phyloP scores from a whole-genome alignment of 92 coral and sea anemone species.

The Bergia puertoricense region DNA sequence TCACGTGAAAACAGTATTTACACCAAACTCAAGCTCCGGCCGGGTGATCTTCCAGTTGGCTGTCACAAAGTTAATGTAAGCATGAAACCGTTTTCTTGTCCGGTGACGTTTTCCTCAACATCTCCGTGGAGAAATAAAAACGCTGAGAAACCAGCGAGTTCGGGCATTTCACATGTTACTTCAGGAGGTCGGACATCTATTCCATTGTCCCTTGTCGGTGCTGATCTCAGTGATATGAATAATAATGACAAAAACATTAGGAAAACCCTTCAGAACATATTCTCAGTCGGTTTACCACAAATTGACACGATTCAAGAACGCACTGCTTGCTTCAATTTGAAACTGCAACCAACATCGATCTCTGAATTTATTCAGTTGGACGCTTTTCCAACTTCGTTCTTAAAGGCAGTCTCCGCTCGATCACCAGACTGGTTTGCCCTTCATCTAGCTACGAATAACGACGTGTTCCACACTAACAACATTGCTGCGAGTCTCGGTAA shows the following conservation, averaged over 20 bases:
- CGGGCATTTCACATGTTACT: constrained; percentile 53
- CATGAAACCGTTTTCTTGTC: constrained; percentile 5
- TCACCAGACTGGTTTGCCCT: constrained; percentile 49
- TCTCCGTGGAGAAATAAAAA: constrained; percentile 37
- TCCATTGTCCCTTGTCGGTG: constrained; percentile 51
- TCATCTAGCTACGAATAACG: constrained; percentile 4
- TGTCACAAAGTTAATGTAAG: constrained; percentile 35
- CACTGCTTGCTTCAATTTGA: not conserved
- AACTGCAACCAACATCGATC: constrained; percentile 4
- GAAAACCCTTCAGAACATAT: constrained; percentile 1
- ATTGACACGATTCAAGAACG: not conserved
- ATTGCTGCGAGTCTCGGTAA: constrained; percentile 22
- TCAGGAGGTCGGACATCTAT: not conserved
- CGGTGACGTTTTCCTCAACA: constrained; percentile 42
- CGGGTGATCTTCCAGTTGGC: constrained; percentile 44
- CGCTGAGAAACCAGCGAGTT: constrained; percentile 14
- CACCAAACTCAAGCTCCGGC: not conserved
- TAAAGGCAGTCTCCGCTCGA: constrained; percentile 33
- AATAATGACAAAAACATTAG: constrained; percentile 6
- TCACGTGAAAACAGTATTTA: not conserved
- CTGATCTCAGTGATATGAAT: not conserved
- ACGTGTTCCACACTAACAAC: constrained; percentile 43
- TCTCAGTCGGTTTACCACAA: not conserved
- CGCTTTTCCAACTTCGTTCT: constrained; percentile 42
- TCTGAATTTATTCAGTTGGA: constrained; percentile 47